These are phyloP conservation scores for Diabrotica undecimpunctata DNA, from an alignment of 1,140 invertebrate species.

Conservation along the genomic window DNA sequence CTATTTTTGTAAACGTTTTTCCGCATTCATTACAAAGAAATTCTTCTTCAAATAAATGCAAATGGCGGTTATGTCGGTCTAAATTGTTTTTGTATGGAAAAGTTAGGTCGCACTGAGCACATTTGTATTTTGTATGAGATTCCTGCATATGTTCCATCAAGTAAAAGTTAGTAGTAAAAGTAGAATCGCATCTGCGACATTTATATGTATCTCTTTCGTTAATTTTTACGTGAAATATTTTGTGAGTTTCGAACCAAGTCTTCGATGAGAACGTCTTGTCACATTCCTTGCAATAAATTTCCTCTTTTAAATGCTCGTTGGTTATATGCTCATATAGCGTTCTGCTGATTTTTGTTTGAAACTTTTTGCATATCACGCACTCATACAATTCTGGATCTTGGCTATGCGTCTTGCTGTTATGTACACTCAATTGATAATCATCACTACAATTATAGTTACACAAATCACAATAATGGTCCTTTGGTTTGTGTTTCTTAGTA, in stretches of 20 bases:
- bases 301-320: background rate
- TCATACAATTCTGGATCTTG: background rate
- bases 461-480: background rate
- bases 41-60: background rate
- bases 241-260: background rate
- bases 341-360: background rate
- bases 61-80: background rate
- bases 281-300: background rate
- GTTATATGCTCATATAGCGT: background rate
- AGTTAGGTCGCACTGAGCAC: background rate
- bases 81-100: background rate
- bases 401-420: background rate
- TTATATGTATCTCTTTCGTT: too few relatives aligned
- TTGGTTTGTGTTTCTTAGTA: conserved; percentile 26
- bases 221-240: background rate
- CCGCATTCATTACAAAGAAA: background rate
- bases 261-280: background rate
- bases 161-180: background rate
- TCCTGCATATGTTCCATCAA: background rate
- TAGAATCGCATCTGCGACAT: too few relatives aligned
- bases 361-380: background rate
- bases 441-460: background rate
- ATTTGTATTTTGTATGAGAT: background rate
- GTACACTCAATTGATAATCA: background rate
- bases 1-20: background rate